Conservation (phyloP, 2,888 invertebrate species). For the Aspidapion aeneum region DNA sequence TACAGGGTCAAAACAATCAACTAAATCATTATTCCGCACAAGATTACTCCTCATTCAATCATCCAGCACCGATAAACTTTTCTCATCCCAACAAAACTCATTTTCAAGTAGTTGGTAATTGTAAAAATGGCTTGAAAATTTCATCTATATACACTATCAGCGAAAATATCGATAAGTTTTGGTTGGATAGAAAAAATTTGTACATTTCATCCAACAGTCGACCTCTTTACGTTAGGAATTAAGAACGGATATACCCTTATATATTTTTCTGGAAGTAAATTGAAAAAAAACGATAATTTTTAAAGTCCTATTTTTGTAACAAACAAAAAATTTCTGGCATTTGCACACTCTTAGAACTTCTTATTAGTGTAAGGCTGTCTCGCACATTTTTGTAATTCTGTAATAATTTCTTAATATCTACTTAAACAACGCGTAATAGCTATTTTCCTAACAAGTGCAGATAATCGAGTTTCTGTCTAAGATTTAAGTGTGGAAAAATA, state of each 20-base stretch:
- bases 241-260: slow-evolving; percentile 20
- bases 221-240: slow-evolving; percentile 49
- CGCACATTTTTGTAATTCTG: not conserved
- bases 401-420: not conserved
- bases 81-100: slow-evolving; percentile 24
- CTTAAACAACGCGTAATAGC: too few species aligned
- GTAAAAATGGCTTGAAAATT: slow-evolving; percentile 52
- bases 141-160: slow-evolving; percentile 51
- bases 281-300: not conserved
- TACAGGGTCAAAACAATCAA: slow-evolving; percentile 34
- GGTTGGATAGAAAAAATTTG: slow-evolving; percentile 45
- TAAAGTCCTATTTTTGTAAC: slow-evolving; percentile 1
- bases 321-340: not conserved
- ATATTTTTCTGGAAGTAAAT: not conserved
- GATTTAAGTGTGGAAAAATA: too few species aligned
- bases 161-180: slow-evolving; percentile 46
- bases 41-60: not conserved
- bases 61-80: not conserved
- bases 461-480: too few species aligned
- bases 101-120: slow-evolving; percentile 32
- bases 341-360: not conserved
- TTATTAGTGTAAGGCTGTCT: not conserved
- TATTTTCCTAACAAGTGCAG: too few species aligned
- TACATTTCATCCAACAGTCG: slow-evolving; percentile 49
- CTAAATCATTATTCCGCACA: slow-evolving; percentile 15